Conservation (phyloP, 2,888 invertebrate species). For the Idaea aversata region DNA sequence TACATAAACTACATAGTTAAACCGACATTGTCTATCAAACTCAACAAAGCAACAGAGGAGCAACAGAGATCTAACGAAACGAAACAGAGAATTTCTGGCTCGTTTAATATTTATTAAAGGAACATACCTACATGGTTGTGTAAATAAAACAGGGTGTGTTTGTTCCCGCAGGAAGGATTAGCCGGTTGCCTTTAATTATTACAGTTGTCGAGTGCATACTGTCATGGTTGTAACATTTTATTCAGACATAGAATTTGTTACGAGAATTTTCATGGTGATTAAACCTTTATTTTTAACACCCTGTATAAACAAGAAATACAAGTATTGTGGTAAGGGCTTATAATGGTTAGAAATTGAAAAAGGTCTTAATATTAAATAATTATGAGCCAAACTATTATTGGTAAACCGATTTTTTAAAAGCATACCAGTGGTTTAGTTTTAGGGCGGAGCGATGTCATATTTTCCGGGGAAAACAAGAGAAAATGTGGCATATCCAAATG, state of each 20-base stretch:
- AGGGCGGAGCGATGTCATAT: too few relatives aligned
- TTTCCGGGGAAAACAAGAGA: too few relatives aligned
- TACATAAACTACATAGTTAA: background rate
- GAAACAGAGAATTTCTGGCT: background rate
- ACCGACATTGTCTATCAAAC: background rate
- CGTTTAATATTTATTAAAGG: background rate
- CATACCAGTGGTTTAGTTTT: too few relatives aligned
- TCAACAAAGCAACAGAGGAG: background rate
- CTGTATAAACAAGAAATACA: constrained; percentile 16
- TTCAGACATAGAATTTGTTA: constrained; percentile 8
- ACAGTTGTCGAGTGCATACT: constrained; percentile 11
- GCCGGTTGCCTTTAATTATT: constrained; percentile 18
- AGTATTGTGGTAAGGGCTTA: too few relatives aligned
- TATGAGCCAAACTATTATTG: too few relatives aligned
- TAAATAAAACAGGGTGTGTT: background rate
- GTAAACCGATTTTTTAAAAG: too few relatives aligned
- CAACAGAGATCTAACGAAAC: background rate
- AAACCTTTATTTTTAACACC: constrained; percentile 20
- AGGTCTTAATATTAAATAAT: too few relatives aligned
- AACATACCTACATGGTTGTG: background rate
- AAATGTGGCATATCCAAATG: too few relatives aligned
- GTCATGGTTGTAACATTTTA: constrained; percentile 17
- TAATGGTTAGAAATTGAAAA: too few relatives aligned
- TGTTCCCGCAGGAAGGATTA: constrained; percentile 13
- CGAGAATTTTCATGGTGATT: constrained; percentile 4